These are phyloP conservation scores for Limonius californicus DNA, from an alignment of 1,140 invertebrate genomes.

Conservation along the genomic window DNA sequence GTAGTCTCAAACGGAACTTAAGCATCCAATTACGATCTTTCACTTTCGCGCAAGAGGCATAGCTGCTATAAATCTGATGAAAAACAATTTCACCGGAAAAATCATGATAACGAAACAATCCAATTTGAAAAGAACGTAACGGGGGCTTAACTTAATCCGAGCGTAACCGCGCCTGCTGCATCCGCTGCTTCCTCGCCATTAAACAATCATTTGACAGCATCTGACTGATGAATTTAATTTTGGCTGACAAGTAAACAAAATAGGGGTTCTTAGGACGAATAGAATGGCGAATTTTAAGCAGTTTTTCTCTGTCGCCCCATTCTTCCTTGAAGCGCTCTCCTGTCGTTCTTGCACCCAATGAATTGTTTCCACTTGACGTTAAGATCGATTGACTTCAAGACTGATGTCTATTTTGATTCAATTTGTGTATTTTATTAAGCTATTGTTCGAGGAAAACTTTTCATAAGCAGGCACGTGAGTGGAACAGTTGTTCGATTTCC, in stretches of 20 bases:
- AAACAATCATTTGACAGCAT: constrained; percentile 40
- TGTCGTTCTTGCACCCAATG: not conserved
- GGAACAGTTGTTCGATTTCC: too few species aligned
- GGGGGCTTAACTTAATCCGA: constrained; percentile 7
- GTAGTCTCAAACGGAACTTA: too few species aligned
- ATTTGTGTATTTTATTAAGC: too few species aligned
- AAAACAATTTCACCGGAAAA: constrained; percentile 11
- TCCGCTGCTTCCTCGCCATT: constrained; percentile 33
- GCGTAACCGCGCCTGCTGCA: constrained; percentile 10
- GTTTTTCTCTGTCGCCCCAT: constrained; percentile 5
- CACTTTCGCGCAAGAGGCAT: not conserved
- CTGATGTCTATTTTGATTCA: too few species aligned
- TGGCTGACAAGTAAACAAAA: constrained; percentile 25
- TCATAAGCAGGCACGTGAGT: too few species aligned
- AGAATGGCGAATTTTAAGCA: not conserved
- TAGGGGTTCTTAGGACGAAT: constrained; percentile 5
- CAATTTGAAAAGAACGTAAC: constrained; percentile 14
- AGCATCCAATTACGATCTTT: not conserved
- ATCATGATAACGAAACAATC: constrained; percentile 14
- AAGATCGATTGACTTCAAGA: too few species aligned
- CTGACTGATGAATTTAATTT: constrained; percentile 44
- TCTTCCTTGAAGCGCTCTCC: not conserved
- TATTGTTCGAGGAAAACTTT: too few species aligned
- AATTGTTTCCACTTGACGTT: too few species aligned
- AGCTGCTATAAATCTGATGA: not conserved